Evolutionary conservation across 2,888 invertebrate species (phyloP).

Genomic region (Ochropacha duplaris): DNA sequence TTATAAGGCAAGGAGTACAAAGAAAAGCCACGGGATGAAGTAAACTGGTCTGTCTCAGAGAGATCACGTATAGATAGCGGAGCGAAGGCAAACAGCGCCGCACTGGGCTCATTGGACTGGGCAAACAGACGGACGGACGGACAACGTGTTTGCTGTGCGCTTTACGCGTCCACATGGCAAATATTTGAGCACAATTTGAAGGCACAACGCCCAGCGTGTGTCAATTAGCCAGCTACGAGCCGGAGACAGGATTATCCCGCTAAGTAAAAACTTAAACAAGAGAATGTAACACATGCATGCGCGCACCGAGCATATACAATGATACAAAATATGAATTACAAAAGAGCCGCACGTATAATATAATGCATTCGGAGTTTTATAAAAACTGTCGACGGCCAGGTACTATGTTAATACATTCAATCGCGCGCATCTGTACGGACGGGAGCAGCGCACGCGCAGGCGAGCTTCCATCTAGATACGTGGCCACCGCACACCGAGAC

Average conservation of each 20-base stretch:
- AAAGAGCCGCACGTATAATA: constrained; percentile 38
- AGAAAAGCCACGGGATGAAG: constrained; percentile 43
- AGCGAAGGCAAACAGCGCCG: constrained; percentile 45
- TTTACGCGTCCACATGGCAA: constrained; percentile 57
- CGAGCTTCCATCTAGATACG: constrained; percentile 55
- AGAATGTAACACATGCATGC: constrained; percentile 2
- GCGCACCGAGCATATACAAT: constrained; percentile 15
- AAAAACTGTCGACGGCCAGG: constrained; percentile 36
- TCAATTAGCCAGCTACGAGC: constrained; percentile 54
- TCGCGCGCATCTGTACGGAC: constrained; percentile 52
- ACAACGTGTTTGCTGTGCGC: constrained; percentile 60
- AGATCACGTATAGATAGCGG: constrained; percentile 63
- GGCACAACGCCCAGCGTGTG: constrained; percentile 62
- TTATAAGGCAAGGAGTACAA: constrained; percentile 48
- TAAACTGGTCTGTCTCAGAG: constrained; percentile 37
- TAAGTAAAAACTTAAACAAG: constrained; percentile 35
- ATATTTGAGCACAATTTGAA: constrained; percentile 79
- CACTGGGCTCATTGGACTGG: constrained; percentile 57
- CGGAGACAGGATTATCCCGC: constrained; percentile 38
- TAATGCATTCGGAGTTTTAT: constrained; percentile 37
- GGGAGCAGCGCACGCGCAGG: constrained; percentile 45
- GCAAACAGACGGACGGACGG: constrained; percentile 60
- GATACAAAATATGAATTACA: constrained; percentile 46
- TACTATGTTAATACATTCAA: constrained; percentile 58
- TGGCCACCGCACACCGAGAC: constrained; percentile 52